phyloP scores from a whole-genome alignment of 2,888 invertebrate species.

The Macropis europaea region DNA sequence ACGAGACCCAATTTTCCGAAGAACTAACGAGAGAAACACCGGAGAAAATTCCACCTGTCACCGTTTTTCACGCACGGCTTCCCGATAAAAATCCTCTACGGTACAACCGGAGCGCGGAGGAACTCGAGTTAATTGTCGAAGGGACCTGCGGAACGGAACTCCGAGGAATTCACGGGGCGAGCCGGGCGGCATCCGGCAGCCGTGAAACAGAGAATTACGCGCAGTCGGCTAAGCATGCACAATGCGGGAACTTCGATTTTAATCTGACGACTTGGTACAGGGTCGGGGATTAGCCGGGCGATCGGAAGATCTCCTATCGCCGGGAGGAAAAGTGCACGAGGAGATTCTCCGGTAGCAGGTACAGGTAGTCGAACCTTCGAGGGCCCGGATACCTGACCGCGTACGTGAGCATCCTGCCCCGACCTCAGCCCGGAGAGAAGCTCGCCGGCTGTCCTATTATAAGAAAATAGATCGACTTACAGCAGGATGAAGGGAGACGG shows the following conservation, averaged over 20 bases:
- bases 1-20: constrained; percentile 23
- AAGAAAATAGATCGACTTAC: constrained; percentile 74
- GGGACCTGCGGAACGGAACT: background rate
- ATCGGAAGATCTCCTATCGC: constrained; percentile 27
- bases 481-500: constrained; percentile 28
- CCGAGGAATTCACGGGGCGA: no score
- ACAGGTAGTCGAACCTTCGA: constrained; percentile 57
- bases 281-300: constrained; percentile 21
- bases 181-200: background rate
- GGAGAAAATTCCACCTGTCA: background rate
- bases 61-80: background rate
- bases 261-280: constrained; percentile 49
- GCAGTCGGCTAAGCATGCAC: constrained; percentile 61
- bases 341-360: constrained; percentile 43
- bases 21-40: background rate
- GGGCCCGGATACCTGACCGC: constrained; percentile 50
- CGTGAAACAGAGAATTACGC: constrained; percentile 62
- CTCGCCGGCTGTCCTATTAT: constrained; percentile 64
- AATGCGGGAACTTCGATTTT: constrained; percentile 62
- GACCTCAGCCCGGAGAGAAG: constrained; percentile 15
- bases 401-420: constrained; percentile 20
- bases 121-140: constrained; percentile 17
- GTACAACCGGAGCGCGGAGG: background rate
- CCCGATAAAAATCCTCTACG: background rate
- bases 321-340: background rate